A percentile compares a stretch with the other conserved stretches of the same genome.
These are phyloP conservation scores for Plectrocnemia conspersa DNA, from an alignment of 1,140 invertebrate species.

Conservation along the genomic window DNA sequence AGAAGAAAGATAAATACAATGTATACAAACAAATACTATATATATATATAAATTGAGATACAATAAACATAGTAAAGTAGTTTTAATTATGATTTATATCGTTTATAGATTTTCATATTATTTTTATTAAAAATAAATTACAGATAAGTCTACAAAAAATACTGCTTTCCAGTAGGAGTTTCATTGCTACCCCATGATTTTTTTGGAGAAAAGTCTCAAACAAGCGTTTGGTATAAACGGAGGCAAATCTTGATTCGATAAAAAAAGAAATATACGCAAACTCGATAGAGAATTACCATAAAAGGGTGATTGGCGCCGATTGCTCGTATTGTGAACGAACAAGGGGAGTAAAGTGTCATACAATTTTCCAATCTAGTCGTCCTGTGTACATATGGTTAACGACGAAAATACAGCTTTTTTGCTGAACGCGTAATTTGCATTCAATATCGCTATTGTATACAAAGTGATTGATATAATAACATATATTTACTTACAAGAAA, in stretches of 20 bases:
- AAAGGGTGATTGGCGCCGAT: constrained; percentile 21
- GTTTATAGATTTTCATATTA: neutral
- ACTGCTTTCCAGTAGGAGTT: neutral
- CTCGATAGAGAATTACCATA: constrained; percentile 21
- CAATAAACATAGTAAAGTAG: no score
- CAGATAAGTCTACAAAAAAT: neutral
- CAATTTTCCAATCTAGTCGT: constrained; percentile 15
- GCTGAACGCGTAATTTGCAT: constrained; percentile 17
- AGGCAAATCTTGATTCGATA: constrained; percentile 20
- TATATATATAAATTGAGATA: neutral
- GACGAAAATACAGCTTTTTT: constrained; percentile 9
- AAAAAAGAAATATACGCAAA: constrained; percentile 20
- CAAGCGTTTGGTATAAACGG: constrained; percentile 11
- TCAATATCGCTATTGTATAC: no score
- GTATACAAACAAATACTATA: constrained; percentile 2
- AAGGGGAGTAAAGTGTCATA: constrained; percentile 8
- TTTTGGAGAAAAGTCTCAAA: no score
- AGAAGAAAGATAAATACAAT: constrained; percentile 17
- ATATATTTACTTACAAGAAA: no score
- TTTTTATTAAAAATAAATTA: neutral
- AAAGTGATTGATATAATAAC: no score
- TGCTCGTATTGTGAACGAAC: constrained; percentile 14
- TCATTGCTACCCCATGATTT: no score
- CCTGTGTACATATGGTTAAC: constrained; percentile 9
- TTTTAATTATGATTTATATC: no score